A percentile compares a stretch with the other conserved stretches of the same genome.
Evolutionary conservation across 2,113 vertebrate species (phyloP).

Genomic region (Callionymus lyra): DNA sequence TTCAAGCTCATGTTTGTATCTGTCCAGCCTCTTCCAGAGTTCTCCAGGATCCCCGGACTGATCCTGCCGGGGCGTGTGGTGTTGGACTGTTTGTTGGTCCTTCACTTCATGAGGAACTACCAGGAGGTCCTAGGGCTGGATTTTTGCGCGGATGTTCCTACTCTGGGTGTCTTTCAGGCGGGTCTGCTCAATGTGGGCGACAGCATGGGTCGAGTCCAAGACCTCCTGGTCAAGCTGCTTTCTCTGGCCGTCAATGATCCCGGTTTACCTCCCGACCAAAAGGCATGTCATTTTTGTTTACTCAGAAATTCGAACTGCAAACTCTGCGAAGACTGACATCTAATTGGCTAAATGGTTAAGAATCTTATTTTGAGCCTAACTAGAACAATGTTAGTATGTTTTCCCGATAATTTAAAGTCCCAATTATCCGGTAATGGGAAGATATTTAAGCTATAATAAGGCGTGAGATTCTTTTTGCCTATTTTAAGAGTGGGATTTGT

Average conservation of each 20-base stretch:
- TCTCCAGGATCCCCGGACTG: conserved; percentile 87
- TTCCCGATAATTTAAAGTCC: too few relatives aligned
- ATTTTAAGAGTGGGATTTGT: too few relatives aligned
- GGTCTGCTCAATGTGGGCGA: conserved; percentile 91
- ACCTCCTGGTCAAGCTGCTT: conserved; percentile 90
- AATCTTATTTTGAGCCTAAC: too few relatives aligned
- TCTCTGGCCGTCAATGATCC: conserved; percentile 92
- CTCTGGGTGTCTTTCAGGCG: conserved; percentile 86
- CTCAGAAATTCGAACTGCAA: too few relatives aligned
- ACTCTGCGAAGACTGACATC: too few relatives aligned
- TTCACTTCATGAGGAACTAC: conserved; percentile 93
- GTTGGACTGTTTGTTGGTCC: conserved; percentile 93
- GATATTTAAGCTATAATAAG: too few relatives aligned
- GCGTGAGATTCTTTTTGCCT: too few relatives aligned
- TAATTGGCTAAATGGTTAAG: too few relatives aligned
- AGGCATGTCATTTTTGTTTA: conserved; percentile 62
- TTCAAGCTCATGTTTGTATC: too few relatives aligned
- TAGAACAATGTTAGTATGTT: too few relatives aligned
- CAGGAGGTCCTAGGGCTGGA: conserved; percentile 95
- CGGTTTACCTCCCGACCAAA: conserved; percentile 86
- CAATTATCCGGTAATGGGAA: too few relatives aligned
- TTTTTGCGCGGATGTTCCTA: conserved; percentile 80
- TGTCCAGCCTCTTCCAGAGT: conserved; percentile 82
- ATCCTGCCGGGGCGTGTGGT: conserved; percentile 85
- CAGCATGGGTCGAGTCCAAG: conserved; percentile 93